Conservation (phyloP, 2,797 vertebrate genomes). For the Spondyliosoma cantharus region DNA sequence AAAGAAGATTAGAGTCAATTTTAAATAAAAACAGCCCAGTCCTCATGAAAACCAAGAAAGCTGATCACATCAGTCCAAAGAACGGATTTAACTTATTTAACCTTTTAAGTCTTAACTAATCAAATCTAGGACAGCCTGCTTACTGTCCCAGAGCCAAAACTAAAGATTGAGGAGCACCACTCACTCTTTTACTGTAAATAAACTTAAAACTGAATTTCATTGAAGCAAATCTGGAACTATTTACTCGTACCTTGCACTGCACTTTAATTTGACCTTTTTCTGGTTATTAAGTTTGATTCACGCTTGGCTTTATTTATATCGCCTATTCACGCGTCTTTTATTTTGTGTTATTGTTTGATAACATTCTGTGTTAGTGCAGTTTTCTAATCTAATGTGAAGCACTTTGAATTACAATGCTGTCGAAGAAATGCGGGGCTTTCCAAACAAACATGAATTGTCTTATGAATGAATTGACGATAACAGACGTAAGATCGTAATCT, state of each 20-base stretch:
- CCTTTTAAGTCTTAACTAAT: too few species aligned
- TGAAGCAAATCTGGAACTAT: too few species aligned
- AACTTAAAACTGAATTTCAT: background rate
- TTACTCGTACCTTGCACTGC: background rate
- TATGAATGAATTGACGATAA: background rate
- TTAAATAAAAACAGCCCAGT: background rate
- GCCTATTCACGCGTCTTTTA: background rate
- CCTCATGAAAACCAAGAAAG: background rate
- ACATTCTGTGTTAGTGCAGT: background rate
- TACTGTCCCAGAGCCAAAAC: too few species aligned
- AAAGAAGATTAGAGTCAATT: background rate
- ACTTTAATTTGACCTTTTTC: background rate
- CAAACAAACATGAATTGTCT: background rate
- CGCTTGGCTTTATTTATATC: background rate
- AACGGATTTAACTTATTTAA: background rate
- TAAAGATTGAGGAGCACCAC: background rate
- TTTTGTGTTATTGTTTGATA: background rate
- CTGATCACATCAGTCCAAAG: background rate
- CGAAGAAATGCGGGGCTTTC: background rate
- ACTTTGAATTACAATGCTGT: background rate
- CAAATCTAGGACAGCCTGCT: too few species aligned
- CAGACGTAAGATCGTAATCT: background rate
- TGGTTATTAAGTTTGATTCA: background rate
- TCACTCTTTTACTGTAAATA: background rate
- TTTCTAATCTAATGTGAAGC: background rate